phyloP scores from a whole-genome alignment of 2,797 vertebrate species.

The Pseudopleuronectes americanus region DNA sequence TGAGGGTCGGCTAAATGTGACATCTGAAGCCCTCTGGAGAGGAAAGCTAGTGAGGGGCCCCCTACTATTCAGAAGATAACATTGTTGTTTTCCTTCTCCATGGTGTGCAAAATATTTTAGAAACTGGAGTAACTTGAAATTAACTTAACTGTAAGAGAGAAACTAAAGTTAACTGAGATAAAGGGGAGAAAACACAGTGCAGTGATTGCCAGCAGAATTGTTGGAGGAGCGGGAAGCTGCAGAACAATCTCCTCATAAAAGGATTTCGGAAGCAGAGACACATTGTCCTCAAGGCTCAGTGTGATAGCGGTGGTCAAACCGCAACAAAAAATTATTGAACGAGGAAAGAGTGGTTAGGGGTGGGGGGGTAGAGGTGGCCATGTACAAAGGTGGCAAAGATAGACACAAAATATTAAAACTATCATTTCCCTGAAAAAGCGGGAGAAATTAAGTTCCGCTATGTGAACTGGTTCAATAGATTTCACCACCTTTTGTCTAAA shows the following conservation, averaged over 20 bases:
- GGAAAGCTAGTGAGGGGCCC: constrained; percentile 25
- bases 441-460: constrained; percentile 58
- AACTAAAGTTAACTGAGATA: constrained; percentile 53
- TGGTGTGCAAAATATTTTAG: constrained; percentile 47
- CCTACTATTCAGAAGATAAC: constrained; percentile 49
- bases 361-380: background rate
- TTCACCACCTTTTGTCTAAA: constrained; percentile 67
- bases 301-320: constrained; percentile 15
- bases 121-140: constrained; percentile 56
- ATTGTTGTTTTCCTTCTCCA: constrained; percentile 48
- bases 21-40: constrained; percentile 48
- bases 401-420: constrained; percentile 55
- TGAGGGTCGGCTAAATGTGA: constrained; percentile 51
- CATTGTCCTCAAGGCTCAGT: constrained; percentile 21
- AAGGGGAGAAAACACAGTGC: constrained; percentile 48
- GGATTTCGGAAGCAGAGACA: constrained; percentile 14
- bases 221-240: constrained; percentile 35
- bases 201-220: constrained; percentile 29
- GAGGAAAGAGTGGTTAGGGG: background rate
- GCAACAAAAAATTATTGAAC: constrained; percentile 6
- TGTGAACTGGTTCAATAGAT: constrained; percentile 68
- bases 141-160: constrained; percentile 53
- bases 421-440: constrained; percentile 59
- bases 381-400: background rate
- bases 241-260: constrained; percentile 30